Evolutionary conservation across 1,140 invertebrate genomes (phyloP), one percentile per base, ranked within the genome.

Genomic region (Drosophila simulans): DNA sequence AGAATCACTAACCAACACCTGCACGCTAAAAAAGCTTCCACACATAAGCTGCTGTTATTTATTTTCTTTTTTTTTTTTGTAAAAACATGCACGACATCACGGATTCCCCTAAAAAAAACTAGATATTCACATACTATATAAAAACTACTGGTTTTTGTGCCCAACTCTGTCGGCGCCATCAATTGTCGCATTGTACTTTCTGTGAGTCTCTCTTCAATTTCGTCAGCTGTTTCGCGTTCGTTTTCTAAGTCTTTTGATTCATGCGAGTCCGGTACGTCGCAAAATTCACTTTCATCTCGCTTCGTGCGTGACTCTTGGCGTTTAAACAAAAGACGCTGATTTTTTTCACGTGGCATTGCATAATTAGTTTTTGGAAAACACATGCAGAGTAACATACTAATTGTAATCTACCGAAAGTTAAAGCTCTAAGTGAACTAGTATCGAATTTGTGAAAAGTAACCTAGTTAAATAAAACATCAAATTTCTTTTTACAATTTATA

Each of bases 241-340:
- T 86, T 85, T 74, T 60, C 77, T 64, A 77, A 85, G 82, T 85
- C 74, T 81, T 85, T 86, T 65, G 68, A 80, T 77, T 74, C 69
- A 60, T 40, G 45, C 39, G 25, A 37, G 27, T 12, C 49, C 62
- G 63, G 31, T 69, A 35, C 45, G 40, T 69, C 52, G 54, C 57
- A 64, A 56, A 57, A 55, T 77, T 71, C 54, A 80, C 81, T 84
- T 80, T 84, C 81, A 68, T 80, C 54, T 59, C n/a, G 40, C 31
- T 22, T 12, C 39, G 59, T 72, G 76, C 81, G 80, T 77, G 81
- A 84, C 76, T 60, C 52, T 78, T 31, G 55, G 22, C 59, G 63
- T 66, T 75, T 64, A 68, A 52, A 79, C 63, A 45, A 39, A 65
- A 64, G 62, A 49, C 34, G 22, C 42, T 34, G 37, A 42, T 52